A percentile compares a stretch with the other conserved stretches of the same genome.
Evolutionary conservation across 2,888 invertebrate species (phyloP).

Genomic region (Diaperis boleti): DNA sequence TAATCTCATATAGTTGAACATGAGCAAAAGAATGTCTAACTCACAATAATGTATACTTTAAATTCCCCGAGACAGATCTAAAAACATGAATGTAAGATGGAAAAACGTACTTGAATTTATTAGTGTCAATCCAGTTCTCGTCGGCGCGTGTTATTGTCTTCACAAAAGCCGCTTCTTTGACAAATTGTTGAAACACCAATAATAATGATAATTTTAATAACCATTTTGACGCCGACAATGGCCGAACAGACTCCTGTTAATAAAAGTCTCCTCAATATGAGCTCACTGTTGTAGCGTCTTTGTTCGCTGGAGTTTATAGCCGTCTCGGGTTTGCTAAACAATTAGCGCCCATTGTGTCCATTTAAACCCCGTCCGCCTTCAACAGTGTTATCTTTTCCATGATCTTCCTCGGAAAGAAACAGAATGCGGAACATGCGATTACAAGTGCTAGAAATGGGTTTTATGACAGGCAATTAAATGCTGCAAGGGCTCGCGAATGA

Average conservation of each 20-base stretch:
- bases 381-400: constrained; percentile 13
- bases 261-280: not conserved
- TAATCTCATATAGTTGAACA: no score
- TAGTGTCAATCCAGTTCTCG: no score
- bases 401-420: constrained; percentile 19
- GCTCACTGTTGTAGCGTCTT: not conserved
- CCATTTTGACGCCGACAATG: not conserved
- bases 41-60: no score
- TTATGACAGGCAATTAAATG: constrained; percentile 36
- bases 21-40: no score
- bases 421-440: constrained; percentile 31
- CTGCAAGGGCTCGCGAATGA: constrained; percentile 32
- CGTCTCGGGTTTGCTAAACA: not conserved
- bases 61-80: no score
- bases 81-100: no score
- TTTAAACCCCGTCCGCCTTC: constrained; percentile 9
- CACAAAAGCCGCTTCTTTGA: no score
- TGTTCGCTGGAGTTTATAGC: not conserved
- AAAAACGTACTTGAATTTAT: no score
- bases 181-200: no score
- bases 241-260: not conserved
- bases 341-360: constrained; percentile 15
- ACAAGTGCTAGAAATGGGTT: constrained; percentile 24
- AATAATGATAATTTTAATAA: no score
- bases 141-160: no score